Evolutionary conservation across 1,140 invertebrate genomes (phyloP), one percentile per base, ranked within the genome.

Genomic region (Caenorhabditis latens): DNA sequence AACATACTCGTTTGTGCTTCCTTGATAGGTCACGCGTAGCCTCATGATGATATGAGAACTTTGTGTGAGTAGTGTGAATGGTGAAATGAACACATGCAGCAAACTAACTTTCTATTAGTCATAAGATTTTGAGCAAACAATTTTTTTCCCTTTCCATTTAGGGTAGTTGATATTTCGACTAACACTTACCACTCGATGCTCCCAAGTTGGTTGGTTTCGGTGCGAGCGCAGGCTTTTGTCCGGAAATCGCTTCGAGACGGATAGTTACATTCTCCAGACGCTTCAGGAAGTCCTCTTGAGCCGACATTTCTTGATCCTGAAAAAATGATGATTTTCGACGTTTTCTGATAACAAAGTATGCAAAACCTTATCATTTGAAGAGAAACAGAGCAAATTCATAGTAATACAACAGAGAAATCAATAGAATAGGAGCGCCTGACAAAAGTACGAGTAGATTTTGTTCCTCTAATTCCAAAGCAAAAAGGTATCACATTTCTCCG

Each of bases 261-360:
- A 85, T 71, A n/a, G 90, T 90, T 43, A 87, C 90, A 50, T 84
- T 84, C 84, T 92, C 91, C 40, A 92, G 79, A n/a, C 91, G 91
- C 14, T 83, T 86, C 46, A 89, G 91, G n/a, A 91, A 71, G 32
- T 89, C 75, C 16, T 88, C 88, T 42, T 65, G 24, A 55, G 43
- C 55, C 14, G 84, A 42, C 85, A 88, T 88, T 6, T 85, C 50
- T 40, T 50, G 19, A 19, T 84, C 42, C 83, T 84, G 84, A 53
- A 79, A 48, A 63, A 13, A 40, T 71, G 19, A 71, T 46, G 40
- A 19, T 32, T 43, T 71, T 71, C 42, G 46, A 11, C n/a, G 8
- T 8, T 61, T 61, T n/a, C 8, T 43, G 5, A 43, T n/a, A n/a
- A 43, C 5, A 46, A 71, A 43, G 16, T 19, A 19, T 16, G 19